These are phyloP conservation scores for Nomada goodeniana DNA, from an alignment of 2,888 invertebrate genomes.

Conservation along the genomic window DNA sequence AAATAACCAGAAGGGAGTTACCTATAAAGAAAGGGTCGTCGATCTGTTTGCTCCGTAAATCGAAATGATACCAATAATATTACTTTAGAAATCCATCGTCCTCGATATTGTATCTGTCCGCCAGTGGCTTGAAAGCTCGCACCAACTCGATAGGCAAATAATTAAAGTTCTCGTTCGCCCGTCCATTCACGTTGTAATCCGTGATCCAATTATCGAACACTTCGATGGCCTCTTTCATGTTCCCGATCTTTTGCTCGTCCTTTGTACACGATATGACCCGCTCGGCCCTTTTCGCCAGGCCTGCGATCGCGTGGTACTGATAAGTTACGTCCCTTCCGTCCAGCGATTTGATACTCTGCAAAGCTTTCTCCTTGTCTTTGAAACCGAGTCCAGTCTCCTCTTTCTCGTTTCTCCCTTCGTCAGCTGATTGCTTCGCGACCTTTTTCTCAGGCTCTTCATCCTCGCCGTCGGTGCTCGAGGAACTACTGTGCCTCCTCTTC, in stretches of 20 bases:
- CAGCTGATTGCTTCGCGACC: slow-evolving; percentile 69
- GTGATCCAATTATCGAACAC: slow-evolving; percentile 90
- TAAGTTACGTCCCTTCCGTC: slow-evolving; percentile 92
- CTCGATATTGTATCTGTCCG: slow-evolving; percentile 85
- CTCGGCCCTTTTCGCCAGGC: slow-evolving; percentile 89
- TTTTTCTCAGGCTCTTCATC: slow-evolving; percentile 72
- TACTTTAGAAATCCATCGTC: slow-evolving; percentile 80
- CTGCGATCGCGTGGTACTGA: slow-evolving; percentile 90
- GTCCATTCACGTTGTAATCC: slow-evolving; percentile 89
- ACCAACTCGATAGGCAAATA: slow-evolving; percentile 88
- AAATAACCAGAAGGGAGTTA: neutral
- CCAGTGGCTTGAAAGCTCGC: slow-evolving; percentile 85
- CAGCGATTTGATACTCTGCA: slow-evolving; percentile 88
- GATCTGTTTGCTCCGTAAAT: neutral
- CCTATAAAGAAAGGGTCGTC: too few species aligned
- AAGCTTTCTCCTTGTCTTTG: slow-evolving; percentile 91
- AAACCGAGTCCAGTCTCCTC: slow-evolving; percentile 88
- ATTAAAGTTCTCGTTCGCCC: slow-evolving; percentile 89
- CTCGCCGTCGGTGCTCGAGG: slow-evolving; percentile 57
- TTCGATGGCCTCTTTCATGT: slow-evolving; percentile 90
- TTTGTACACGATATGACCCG: slow-evolving; percentile 90
- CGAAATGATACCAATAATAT: slow-evolving; percentile 30
- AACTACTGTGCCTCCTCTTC: slow-evolving; percentile 62
- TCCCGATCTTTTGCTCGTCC: slow-evolving; percentile 90
- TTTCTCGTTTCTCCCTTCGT: slow-evolving; percentile 83